phyloP scores from a whole-genome alignment of 1,140 invertebrate genomes.

The Parasteatoda tepidariorum region DNA sequence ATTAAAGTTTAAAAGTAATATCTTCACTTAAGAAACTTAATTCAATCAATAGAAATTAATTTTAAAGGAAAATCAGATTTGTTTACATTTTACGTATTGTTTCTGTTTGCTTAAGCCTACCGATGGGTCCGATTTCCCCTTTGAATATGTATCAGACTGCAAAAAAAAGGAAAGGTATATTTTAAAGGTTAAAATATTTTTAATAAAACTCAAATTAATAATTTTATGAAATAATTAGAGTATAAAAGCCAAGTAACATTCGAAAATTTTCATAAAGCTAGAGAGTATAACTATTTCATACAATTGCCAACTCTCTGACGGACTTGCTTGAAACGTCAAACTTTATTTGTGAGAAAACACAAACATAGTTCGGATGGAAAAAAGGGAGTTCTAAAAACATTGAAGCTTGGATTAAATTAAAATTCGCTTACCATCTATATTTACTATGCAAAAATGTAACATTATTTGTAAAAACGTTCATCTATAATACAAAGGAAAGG shows the following conservation, averaged over 20 bases:
- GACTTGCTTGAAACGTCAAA: conserved; percentile 56
- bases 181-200: no score
- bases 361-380: conserved; percentile 5
- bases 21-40: neutral
- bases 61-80: conserved; percentile 33
- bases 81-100: conserved; percentile 26
- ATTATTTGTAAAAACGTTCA: conserved; percentile 47
- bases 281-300: conserved; percentile 19
- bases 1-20: neutral
- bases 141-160: no score
- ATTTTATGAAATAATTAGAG: no score
- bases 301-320: conserved; percentile 53
- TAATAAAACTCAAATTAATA: no score
- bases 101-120: conserved; percentile 49
- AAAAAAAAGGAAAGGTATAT: no score
- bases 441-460: conserved; percentile 22
- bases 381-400: conserved; percentile 23
- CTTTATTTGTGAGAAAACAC: conserved; percentile 32
- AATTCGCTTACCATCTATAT: conserved; percentile 41
- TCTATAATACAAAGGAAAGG: conserved; percentile 38
- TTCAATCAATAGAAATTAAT: no score
- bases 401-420: neutral
- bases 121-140: conserved; percentile 14
- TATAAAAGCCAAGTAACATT: no score
- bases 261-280: neutral